Base-by-base conservation (phyloP, 2,888 invertebrate genomes). In the Sesia apiformis region DNA sequence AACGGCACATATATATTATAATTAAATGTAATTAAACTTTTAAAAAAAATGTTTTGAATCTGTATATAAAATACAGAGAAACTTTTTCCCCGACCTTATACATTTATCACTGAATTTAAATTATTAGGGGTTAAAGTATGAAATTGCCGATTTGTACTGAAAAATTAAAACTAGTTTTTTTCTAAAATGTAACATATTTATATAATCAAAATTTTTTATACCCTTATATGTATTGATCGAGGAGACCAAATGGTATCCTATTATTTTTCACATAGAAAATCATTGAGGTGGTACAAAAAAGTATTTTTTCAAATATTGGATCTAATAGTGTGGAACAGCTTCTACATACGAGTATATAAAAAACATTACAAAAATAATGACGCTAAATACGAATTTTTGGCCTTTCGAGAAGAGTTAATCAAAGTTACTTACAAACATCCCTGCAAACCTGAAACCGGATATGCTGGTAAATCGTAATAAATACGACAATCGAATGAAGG, bases 281-380 rank as follows among this genome's bases (percentile, higher is more conserved):
- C 55, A 6, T 51, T 62, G 38, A 51, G 59, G 42, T 63, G 62
- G 60, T 58, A 63, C 51, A 62, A 58, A 51, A 58, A 58, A 49
- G 56, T 57, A n/a, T 52, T 60, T 40, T 60, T 54, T 43, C 58
- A 58, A 52, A 5, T 52, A 40, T 38, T 52, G 3, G 52, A 52
- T 23, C 40, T 52, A 5, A 42, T 42, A 23, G 52, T 52, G 23
- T 52, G 52, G 52, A 52, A n/a, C n/a, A n/a, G n/a, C n/a, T n/a
- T 39, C 23, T 38, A n/a, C 23, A 58, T 52, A 42, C 57, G 54
- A 51, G 39, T 60, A 7, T 60, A 54, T 53, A 57, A 53, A 49
- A 60, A 58, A 39, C 57, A 49, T n/a, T 49, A n/a, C 8, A 49
- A 49, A 49, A 49, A 49, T 49, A n/a, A 54, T 49, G 40, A 51